These are phyloP conservation scores for cat (Felis catus) DNA, from an alignment of 2,113 vertebrate species.

Conservation along the genomic window F.catus_Fca126_mat1.0 CM031423.1:73751001-73751500, in stretches of 20 bases:
- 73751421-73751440: background rate
- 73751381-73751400: background rate
- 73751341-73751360: background rate
- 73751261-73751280: background rate
- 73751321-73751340: background rate
- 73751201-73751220: background rate
- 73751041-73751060: background rate
- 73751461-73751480: background rate
- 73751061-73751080: background rate
- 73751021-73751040: background rate
- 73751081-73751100: conserved; percentile 30
- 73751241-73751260: background rate
- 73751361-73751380: background rate
- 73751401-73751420: background rate
- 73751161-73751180: background rate
- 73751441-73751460: background rate
- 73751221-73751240: background rate
- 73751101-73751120: background rate
- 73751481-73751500: background rate
- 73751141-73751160: background rate
- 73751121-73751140: background rate
- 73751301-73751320: background rate
- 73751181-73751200: background rate
- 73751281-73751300: background rate
- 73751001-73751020: background rate